Evolutionary conservation across 2,888 invertebrate genomes (phyloP).

Genomic region (Encarsia formosa): DNA sequence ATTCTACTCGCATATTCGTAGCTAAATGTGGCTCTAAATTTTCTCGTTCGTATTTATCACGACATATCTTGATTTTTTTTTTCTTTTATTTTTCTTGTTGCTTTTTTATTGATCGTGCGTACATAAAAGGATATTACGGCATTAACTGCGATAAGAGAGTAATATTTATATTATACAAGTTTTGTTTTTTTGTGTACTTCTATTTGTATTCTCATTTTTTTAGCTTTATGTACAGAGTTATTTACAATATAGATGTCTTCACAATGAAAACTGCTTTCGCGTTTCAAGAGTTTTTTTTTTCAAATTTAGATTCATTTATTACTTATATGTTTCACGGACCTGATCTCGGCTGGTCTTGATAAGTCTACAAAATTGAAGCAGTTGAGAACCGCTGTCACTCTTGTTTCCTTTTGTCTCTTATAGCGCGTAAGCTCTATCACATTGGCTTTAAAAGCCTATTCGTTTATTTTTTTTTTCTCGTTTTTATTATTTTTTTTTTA

Average conservation of each 20-base stretch:
- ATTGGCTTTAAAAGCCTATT: conserved; percentile 51
- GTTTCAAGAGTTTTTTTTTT: conserved; percentile 13
- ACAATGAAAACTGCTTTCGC: conserved; percentile 23
- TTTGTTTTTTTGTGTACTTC: conserved; percentile 33
- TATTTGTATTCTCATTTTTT: conserved; percentile 36
- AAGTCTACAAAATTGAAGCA: conserved; percentile 12
- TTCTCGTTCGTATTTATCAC: conserved; percentile 22
- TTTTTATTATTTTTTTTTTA: conserved; percentile 10
- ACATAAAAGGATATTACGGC: conserved; percentile 43
- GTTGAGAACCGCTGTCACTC: conserved; percentile 25
- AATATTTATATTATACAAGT: conserved; percentile 44
- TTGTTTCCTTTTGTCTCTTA: conserved; percentile 34
- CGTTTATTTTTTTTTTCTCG: conserved; percentile 33
- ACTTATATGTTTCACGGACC: conserved; percentile 3
- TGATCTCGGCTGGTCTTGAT: neutral
- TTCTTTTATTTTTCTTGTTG: conserved; percentile 7
- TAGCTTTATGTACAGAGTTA: conserved; percentile 36
- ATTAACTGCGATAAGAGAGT: conserved; percentile 47
- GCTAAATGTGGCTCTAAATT: conserved; percentile 19
- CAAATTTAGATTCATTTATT: neutral
- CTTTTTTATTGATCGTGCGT: conserved; percentile 35
- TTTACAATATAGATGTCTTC: conserved; percentile 31
- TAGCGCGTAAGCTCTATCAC: conserved; percentile 51
- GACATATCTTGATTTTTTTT: conserved; percentile 10
- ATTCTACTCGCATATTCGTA: conserved; percentile 10